Evolutionary conservation across 2,797 vertebrate species (phyloP), one percentile per base, ranked within the genome.

Genomic region (Galaxias olidus): DNA sequence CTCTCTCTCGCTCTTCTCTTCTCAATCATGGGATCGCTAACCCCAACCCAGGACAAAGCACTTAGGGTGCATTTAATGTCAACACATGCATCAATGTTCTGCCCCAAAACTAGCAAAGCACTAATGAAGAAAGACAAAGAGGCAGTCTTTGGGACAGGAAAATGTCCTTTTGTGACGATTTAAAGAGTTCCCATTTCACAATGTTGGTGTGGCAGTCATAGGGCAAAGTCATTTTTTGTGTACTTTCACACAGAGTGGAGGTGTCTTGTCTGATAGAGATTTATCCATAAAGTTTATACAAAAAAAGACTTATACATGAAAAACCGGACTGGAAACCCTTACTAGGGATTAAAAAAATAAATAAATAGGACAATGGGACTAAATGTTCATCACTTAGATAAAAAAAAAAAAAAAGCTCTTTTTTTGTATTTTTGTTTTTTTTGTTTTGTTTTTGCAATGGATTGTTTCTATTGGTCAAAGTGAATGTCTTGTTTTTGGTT

Each of bases 401-500:
- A 69, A 54, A 66, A 14, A 55, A 54, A 48, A 53, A 15, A 13
- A 45, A 57, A 75, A 65, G 6, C 2, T 3, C 30, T 30, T 30
- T 30, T 30, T 30, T 30, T 30, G 30, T 30, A 30, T 30, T 30
- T 6, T 30, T 30, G 3, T 30, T 30, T 68, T 68, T 77, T 77
- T 76, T 4, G 40, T 69, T 68, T 49, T 79, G 68, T 70, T 75
- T 80, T 78, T 78, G 79, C 74, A 76, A 71, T 68, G 71, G 65
- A 78, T 81, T 82, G 60, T 41, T 72, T 83, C 72, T 72, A 78
- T 83, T 77, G 79, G 73, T 84, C 71, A 80, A 80, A 80, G 74
- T 85, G 65, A 79, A 73, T 83, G 69, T 78, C 55, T 17, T 77
- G 59, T 60, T 5, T 19, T 51, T 51, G 18, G 44, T 40, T 19